Base-by-base conservation (phyloP, 2,888 invertebrate species). In the Gortyna flavago region DNA sequence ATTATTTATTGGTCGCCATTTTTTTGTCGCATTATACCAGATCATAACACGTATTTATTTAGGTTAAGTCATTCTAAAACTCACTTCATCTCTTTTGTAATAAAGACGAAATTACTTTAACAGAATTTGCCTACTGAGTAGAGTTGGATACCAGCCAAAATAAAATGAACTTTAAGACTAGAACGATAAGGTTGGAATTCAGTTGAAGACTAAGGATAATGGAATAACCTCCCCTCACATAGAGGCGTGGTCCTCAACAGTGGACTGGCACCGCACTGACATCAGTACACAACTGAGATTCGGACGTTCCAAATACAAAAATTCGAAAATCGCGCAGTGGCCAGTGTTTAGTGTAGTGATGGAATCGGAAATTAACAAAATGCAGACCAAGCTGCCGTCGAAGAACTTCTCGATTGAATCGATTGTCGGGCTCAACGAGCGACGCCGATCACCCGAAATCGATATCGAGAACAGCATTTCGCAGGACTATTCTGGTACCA, bases 361-460 rank as follows among this genome's bases (percentile, higher is more conserved):
- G 96, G 96, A 96, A 89, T 95, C 96, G 74, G 96, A 96, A 88
- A 94, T 94, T 64, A 95, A 92, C 85, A 95, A 95, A 88, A 94
- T 95, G 92, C 93, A 93, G 73, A 96, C 96, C 7, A 96, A 96
- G 85, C 91, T 96, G 41, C 97, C 97, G 68, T 97, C 97, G 44
- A 97, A 97, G 85, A 97, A 97, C 78, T 97, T 97, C 90, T 97
- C 97, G 0, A 97, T 97, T n/a, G 97, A 97, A 93, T 97, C 97
- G 57, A 96, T 97, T 72, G 97, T 97, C 0, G 97, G 97, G 0
- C 86, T 96, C 8, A 94, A 90, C 76, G 93, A 95, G 32, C 88
- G 95, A 2, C n/a, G n/a, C n/a, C 89, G 95, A 72, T 96, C 96
- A 2, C 96, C 96, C 0, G 96, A 96, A 85, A 96, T 96, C 88